These are phyloP conservation scores for Lucilia sericata DNA, from an alignment of 1,140 invertebrate genomes.

Conservation along the genomic window DNA sequence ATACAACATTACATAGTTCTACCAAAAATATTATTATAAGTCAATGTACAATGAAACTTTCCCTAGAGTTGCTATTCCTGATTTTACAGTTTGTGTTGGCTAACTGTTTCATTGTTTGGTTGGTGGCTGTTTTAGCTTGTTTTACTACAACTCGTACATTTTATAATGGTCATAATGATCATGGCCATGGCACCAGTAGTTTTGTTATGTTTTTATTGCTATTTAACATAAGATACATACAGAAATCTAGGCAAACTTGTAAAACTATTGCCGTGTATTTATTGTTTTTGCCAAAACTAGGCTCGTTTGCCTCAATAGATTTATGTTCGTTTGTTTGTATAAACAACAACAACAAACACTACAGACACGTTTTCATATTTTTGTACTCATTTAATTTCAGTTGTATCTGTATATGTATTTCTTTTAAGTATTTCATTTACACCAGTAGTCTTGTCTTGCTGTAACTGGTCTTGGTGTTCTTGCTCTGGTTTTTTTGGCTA, in stretches of 20 bases:
- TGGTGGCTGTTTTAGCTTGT: background rate
- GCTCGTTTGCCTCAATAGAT: background rate
- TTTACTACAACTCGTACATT: background rate
- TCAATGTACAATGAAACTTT: conserved; percentile 2
- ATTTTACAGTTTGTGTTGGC: background rate
- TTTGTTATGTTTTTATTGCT: background rate
- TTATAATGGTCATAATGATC: conserved; percentile 24
- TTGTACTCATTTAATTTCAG: background rate
- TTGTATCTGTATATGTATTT: too few relatives aligned
- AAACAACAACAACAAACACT: too few relatives aligned
- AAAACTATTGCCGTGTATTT: conserved; percentile 26
- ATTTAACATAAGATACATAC: background rate
- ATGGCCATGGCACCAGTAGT: background rate
- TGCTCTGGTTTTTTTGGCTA: too few relatives aligned
- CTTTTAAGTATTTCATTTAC: too few relatives aligned
- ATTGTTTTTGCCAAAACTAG: conserved; percentile 20
- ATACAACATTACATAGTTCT: background rate
- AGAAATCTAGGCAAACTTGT: background rate
- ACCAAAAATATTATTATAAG: background rate
- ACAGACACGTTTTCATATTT: background rate
- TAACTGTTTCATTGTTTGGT: background rate
- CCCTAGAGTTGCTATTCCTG: background rate
- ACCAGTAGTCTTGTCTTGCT: too few relatives aligned
- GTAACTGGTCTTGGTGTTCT: too few relatives aligned
- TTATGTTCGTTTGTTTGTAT: background rate